These are phyloP conservation scores for Pristionchus pacificus DNA, from an alignment of 1,140 invertebrate genomes.

Conservation along the genomic window DNA sequence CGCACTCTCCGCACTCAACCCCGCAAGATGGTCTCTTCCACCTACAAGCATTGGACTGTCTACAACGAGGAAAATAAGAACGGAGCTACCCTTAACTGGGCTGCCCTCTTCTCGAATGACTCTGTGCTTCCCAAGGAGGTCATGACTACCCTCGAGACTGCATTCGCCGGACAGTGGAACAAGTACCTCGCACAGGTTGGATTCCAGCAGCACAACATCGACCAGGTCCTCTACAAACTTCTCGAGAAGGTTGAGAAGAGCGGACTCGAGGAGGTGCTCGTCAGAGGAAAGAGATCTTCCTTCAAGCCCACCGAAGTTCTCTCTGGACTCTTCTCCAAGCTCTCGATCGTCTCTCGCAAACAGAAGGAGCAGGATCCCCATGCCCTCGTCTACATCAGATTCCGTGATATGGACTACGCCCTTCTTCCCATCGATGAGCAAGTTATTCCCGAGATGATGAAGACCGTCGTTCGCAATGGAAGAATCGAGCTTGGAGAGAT, in stretches of 20 bases:
- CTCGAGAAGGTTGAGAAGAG: constrained; percentile 30
- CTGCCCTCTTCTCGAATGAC: constrained; percentile 45
- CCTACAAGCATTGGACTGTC: constrained; percentile 34
- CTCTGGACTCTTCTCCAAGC: constrained; percentile 23
- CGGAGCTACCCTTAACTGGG: constrained; percentile 32
- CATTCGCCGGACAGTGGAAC: constrained; percentile 39
- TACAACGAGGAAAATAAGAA: constrained; percentile 15
- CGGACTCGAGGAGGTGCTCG: constrained; percentile 26
- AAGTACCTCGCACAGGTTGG: constrained; percentile 37
- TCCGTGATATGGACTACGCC: constrained; percentile 32
- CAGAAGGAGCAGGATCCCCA: constrained; percentile 28
- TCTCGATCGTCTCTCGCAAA: constrained; percentile 37
- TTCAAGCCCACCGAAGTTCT: constrained; percentile 28
- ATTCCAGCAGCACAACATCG: constrained; percentile 41
- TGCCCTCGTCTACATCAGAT: constrained; percentile 38
- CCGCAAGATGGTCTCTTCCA: constrained; percentile 34
- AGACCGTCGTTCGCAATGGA: constrained; percentile 28
- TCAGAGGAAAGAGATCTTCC: constrained; percentile 31
- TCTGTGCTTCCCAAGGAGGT: constrained; percentile 28
- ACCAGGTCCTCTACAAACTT: constrained; percentile 25
- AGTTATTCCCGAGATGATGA: constrained; percentile 23
- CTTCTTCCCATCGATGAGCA: constrained; percentile 29
- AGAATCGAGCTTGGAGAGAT: constrained; percentile 21
- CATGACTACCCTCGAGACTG: constrained; percentile 36
- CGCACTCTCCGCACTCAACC: constrained; percentile 17